phyloP scores from a whole-genome alignment of 2,797 vertebrate species.

The Crenuchus spilurus region DNA sequence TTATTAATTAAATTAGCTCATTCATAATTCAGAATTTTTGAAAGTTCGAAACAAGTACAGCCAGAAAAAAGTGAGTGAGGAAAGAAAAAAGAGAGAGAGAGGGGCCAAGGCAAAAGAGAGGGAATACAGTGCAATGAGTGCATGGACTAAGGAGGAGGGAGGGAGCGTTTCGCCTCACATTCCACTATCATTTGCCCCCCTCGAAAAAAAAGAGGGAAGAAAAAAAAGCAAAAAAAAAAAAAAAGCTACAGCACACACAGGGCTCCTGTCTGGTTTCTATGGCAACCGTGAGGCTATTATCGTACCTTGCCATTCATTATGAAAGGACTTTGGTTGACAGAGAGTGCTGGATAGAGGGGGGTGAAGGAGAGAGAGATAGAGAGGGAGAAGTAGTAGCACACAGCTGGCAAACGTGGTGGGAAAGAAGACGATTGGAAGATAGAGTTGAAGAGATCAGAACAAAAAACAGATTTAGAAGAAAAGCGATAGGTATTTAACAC shows the following conservation, averaged over 20 bases:
- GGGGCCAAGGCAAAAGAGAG: slow-evolving; percentile 21
- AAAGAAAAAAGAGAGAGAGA: not conserved
- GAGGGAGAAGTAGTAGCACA: slow-evolving; percentile 28
- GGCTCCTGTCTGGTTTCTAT: slow-evolving; percentile 94
- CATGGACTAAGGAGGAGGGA: slow-evolving; percentile 23
- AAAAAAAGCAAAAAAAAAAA: slow-evolving; percentile 31
- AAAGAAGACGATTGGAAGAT: slow-evolving; percentile 21
- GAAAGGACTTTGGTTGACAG: slow-evolving; percentile 92
- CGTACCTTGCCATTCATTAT: slow-evolving; percentile 98
- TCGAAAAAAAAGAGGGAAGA: slow-evolving; percentile 52
- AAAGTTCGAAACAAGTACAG: not conserved
- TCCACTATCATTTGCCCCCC: slow-evolving; percentile 90
- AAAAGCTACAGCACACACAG: slow-evolving; percentile 88
- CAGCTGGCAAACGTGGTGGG: slow-evolving; percentile 40
- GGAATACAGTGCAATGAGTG: slow-evolving; percentile 49
- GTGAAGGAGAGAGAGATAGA: slow-evolving; percentile 40
- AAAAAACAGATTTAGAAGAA: slow-evolving; percentile 1
- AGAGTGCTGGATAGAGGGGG: slow-evolving; percentile 70
- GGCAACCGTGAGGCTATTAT: slow-evolving; percentile 95
- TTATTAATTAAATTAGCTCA: not conserved
- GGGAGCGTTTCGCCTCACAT: slow-evolving; percentile 59
- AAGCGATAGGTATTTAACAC: not conserved
- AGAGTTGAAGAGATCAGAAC: slow-evolving; percentile 17
- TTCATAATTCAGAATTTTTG: not conserved
- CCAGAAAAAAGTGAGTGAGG: not conserved